Evolutionary conservation across 2,797 vertebrate species (phyloP).

Genomic region (Xenopus petersii): DNA sequence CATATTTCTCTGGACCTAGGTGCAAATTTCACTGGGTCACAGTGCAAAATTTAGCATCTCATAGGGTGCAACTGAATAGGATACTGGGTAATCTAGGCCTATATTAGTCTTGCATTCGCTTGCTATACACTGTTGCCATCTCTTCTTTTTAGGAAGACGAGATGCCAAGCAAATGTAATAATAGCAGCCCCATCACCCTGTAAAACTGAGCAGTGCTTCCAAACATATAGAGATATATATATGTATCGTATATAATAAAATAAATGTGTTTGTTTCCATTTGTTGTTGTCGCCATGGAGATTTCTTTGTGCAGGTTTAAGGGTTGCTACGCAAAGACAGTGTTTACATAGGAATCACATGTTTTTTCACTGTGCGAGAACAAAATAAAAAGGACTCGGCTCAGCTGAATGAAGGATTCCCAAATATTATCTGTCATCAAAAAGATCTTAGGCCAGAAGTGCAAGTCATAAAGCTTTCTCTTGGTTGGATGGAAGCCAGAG

Average conservation of each 20-base stretch:
- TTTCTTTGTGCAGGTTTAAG: conserved; percentile 4
- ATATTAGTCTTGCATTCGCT: too few species aligned
- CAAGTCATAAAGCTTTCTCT: conserved; percentile 4
- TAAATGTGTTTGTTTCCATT: conserved; percentile 12
- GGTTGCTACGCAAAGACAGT: conserved; percentile 32
- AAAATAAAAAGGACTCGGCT: background rate
- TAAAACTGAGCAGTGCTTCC: too few species aligned
- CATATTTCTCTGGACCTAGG: too few species aligned
- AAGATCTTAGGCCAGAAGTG: conserved; percentile 2
- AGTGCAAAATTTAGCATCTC: too few species aligned
- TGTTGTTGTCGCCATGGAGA: conserved; percentile 25
- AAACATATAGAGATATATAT: background rate
- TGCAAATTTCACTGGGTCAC: too few species aligned
- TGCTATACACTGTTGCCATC: too few species aligned
- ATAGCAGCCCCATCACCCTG: too few species aligned
- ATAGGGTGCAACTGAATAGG: too few species aligned
- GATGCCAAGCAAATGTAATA: too few species aligned
- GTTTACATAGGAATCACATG: conserved; percentile 12
- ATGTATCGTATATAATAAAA: conserved; percentile 10
- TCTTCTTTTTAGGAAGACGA: too few species aligned
- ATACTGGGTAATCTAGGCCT: too few species aligned
- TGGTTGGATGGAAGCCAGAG: background rate
- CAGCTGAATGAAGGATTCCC: conserved; percentile 9
- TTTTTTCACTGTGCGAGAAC: conserved; percentile 18
- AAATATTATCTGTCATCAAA: background rate